Percentiles rank a stretch among this genome's conserved stretches.
Evolutionary conservation across 2,113 vertebrate species (phyloP).

Genomic region (Grammomys dolichurus): DNA sequence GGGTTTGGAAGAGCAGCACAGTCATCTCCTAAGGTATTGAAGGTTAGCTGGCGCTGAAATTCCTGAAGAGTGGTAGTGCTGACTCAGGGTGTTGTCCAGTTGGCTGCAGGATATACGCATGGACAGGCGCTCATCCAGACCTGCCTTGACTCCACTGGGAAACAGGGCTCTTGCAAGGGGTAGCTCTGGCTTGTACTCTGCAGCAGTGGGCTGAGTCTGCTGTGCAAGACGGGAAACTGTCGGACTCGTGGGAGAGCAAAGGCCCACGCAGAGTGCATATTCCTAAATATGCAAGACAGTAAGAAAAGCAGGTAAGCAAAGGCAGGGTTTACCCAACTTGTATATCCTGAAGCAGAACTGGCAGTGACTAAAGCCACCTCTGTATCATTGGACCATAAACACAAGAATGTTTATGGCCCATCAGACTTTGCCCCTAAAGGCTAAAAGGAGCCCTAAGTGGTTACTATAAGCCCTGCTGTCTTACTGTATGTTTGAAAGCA

Average conservation of each 20-base stretch:
- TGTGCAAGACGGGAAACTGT: not conserved
- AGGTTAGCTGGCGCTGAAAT: not conserved
- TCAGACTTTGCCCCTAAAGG: not conserved
- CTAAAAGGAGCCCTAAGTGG: not conserved
- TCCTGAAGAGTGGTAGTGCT: not conserved
- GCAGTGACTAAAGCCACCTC: not conserved
- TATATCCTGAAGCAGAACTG: not conserved
- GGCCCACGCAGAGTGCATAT: not conserved
- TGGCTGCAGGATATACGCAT: too few relatives aligned
- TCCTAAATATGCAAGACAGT: not conserved
- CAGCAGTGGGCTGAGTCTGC: not conserved
- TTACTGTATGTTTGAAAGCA: not conserved
- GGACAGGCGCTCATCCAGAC: not conserved
- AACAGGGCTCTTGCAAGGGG: not conserved
- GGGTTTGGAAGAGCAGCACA: not conserved
- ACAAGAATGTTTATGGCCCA: not conserved
- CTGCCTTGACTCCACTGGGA: too few relatives aligned
- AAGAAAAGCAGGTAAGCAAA: conserved; percentile 1
- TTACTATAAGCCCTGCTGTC: not conserved
- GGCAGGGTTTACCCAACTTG: not conserved
- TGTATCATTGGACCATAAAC: not conserved
- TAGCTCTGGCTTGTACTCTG: not conserved
- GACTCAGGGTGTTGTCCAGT: not conserved
- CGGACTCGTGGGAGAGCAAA: not conserved
- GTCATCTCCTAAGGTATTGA: not conserved